phyloP scores from a whole-genome alignment of 2,797 vertebrate species.

The Enteromius radiatus region DNA sequence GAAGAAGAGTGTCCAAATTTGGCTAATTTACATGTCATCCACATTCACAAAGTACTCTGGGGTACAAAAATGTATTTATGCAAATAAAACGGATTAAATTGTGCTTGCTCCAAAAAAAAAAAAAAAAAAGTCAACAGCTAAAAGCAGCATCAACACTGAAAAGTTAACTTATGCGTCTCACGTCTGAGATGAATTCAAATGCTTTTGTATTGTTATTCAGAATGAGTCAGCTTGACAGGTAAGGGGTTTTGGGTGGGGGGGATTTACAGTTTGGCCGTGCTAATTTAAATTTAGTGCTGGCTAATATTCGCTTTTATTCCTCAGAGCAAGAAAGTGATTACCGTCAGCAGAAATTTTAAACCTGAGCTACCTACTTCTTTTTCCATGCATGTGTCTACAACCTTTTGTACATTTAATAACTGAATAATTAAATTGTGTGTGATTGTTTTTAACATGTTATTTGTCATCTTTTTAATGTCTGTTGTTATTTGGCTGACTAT shows the following conservation, averaged over 20 bases:
- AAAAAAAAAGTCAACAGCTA: slow-evolving; percentile 61
- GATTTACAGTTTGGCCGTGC: slow-evolving; percentile 29
- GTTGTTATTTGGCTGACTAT: no score
- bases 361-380: background rate
- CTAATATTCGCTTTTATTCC: slow-evolving; percentile 32
- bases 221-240: slow-evolving; percentile 2
- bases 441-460: no score
- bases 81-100: slow-evolving; percentile 66
- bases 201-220: slow-evolving; percentile 25
- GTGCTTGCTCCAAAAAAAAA: slow-evolving; percentile 54
- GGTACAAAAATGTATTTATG: slow-evolving; percentile 61
- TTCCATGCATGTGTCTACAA: background rate
- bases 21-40: slow-evolving; percentile 50
- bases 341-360: slow-evolving; percentile 25
- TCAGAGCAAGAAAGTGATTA: slow-evolving; percentile 18
- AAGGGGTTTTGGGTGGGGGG: background rate
- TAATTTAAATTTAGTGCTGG: slow-evolving; percentile 39
- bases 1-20: slow-evolving; percentile 21
- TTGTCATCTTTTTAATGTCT: no score
- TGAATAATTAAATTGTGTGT: no score
- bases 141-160: slow-evolving; percentile 61
- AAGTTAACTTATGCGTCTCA: slow-evolving; percentile 24
- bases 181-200: slow-evolving; percentile 28
- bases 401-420: slow-evolving; percentile 15
- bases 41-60: slow-evolving; percentile 55